A percentile compares a stretch with the other conserved stretches of the same genome.
Conservation (phyloP, 2,888 invertebrate species). For the Atrina japonica region DNA sequence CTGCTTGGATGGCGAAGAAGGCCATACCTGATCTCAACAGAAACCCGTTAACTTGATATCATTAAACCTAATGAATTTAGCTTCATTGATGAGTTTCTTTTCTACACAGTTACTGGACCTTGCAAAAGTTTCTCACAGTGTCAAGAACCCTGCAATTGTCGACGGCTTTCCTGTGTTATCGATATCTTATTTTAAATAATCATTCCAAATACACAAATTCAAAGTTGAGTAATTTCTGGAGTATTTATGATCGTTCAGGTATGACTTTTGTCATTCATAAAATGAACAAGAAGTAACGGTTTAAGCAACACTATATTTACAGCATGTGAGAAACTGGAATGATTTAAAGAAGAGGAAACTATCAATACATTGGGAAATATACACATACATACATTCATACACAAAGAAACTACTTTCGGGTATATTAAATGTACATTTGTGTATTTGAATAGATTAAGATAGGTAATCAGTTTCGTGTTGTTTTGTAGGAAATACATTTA, state of each 20-base stretch:
- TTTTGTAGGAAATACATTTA: too few species aligned
- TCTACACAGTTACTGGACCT: slow-evolving; percentile 27
- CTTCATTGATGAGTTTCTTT: not conserved
- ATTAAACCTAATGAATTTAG: not conserved
- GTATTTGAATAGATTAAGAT: too few species aligned
- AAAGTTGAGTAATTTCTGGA: slow-evolving; percentile 35
- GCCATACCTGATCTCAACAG: not conserved
- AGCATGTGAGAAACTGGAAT: too few species aligned
- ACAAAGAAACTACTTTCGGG: too few species aligned
- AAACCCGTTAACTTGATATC: not conserved
- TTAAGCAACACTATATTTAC: not conserved
- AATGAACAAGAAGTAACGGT: slow-evolving; percentile 13
- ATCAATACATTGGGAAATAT: too few species aligned
- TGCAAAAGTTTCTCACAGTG: slow-evolving; percentile 7
- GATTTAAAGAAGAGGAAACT: too few species aligned
- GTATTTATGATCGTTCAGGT: slow-evolving; percentile 39
- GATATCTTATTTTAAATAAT: slow-evolving; percentile 33
- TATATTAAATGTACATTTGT: too few species aligned
- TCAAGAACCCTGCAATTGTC: slow-evolving; percentile 8
- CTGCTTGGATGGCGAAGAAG: slow-evolving; percentile 3
- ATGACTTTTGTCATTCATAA: slow-evolving; percentile 32
- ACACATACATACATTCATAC: too few species aligned
- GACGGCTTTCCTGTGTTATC: slow-evolving; percentile 13
- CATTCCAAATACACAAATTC: slow-evolving; percentile 31
- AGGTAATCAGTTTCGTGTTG: too few species aligned